Base-by-base conservation (phyloP, 2,888 invertebrate genomes). In the Spodoptera exigua region DNA sequence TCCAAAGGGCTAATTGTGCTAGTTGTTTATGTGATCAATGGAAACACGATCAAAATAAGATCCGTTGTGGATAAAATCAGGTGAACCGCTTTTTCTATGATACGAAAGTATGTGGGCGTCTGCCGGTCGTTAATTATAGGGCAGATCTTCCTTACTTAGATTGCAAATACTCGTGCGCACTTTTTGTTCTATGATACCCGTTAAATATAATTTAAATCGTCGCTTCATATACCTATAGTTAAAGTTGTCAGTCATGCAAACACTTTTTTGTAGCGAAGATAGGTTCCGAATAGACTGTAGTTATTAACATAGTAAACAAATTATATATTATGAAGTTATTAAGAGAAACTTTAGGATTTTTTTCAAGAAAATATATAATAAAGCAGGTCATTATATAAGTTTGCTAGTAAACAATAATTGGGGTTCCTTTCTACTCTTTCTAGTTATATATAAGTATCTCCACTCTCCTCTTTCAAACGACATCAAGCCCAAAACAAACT, bases 81-180 rank as follows among this genome's bases (percentile, higher is more conserved):
- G 90, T 90, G 89, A 91, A 74, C 90, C 64, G 84, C 87, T 91
- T 91, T 88, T 90, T 92, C 78, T 79, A 62, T 76, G 81, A 80
- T 76, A 69, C 75, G 84, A 84, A 88, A 87, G 88, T 86, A 91
- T 90, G 89, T 87, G 80, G 88, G 87, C 77, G 80, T 84, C 65
- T 82, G 79, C 74, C 84, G 81, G 76, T 75, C 61, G 81, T 78
- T 90, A 91, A 91, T 92, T 90, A 89, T 82, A 89, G 87, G 88
- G 86, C 86, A 82, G 82, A 79, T 79, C 83, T 89, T 87, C 84
- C 84, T 85, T 81, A 85, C 81, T 85, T 79, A 84, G 82, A 80
- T 80, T 58, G 62, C 52, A 49, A 63, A 61, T 58, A 46, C 44
- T 61, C 72, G 65, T 41, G n/a, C 49, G 48, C 35, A 37, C 41